Base-by-base conservation (phyloP, 2,797 vertebrate species). In the Hafferia zeledoni region DNA sequence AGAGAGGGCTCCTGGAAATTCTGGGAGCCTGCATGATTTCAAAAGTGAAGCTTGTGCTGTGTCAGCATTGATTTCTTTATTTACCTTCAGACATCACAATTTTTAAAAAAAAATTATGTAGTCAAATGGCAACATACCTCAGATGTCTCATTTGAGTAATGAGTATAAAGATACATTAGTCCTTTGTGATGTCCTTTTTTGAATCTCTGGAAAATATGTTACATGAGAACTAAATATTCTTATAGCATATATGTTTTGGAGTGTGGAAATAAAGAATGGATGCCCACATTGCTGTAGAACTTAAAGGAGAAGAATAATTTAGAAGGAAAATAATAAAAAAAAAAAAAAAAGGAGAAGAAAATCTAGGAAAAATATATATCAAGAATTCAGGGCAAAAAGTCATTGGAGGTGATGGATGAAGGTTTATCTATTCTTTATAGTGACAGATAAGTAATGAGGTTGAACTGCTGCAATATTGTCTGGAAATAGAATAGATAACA, bases 361-460 rank as follows among this genome's bases (percentile, higher is more conserved):
- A 67, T 18, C 15, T 56, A 41, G 37, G 35, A 70, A 84, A 79
- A 76, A 56, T 5, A 35, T 35, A 35, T 35, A 35, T 79, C 10
- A 63, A 90, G 67, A 82, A 87, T 83, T 84, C 43, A 87, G n/a
- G 5, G 14, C 9, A 30, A 91, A 87, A 91, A 37, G 44, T 67
- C 55, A 18, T 19, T 81, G 61, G 7, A 83, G 74, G 17, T 85
- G 93, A 91, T 94, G 69, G 49, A 82, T 84, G 71, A 92, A 92
- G 52, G 71, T 92, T 94, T 87, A 83, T 64, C 60, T 87, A 39
- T 78, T 93, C 91, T 89, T 91, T 78, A 67, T 70, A 87, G 50
- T 93, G 78, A 93, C 93, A 96, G 87, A 72, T 94, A 92, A 94
- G 71, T 96, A 96, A 95, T 95, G 91, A 92, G 89, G 75, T 92